Evolutionary conservation across 2,797 vertebrate species (phyloP).

Genomic region (Chaetophractus vellerosus): DNA sequence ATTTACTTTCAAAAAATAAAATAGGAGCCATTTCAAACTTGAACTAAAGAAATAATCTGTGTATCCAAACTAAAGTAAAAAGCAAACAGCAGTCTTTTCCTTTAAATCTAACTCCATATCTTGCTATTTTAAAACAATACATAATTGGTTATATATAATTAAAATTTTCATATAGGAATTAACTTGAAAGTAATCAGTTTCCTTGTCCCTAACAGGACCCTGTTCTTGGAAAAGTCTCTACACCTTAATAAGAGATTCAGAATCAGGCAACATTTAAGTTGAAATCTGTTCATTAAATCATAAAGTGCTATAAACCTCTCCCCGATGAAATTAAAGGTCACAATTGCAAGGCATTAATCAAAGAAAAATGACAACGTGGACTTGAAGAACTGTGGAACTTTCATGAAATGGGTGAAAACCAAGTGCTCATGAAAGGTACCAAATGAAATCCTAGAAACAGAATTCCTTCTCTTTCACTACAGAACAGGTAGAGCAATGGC

Average conservation of each 20-base stretch:
- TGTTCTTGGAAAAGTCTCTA: conserved; percentile 52
- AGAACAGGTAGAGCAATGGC: not conserved
- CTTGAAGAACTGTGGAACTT: not conserved
- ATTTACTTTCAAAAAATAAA: conserved; percentile 4
- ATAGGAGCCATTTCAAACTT: not conserved
- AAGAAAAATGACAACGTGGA: conserved; percentile 64
- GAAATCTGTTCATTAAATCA: conserved; percentile 66
- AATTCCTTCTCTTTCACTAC: not conserved
- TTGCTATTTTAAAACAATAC: conserved; percentile 37
- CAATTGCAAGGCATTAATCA: not conserved
- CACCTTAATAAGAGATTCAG: conserved; percentile 36
- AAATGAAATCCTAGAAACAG: not conserved
- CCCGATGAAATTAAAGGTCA: conserved; percentile 57
- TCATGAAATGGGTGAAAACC: not conserved
- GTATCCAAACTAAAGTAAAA: not conserved
- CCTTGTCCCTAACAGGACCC: conserved; percentile 14
- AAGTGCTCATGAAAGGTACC: not conserved
- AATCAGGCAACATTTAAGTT: conserved; percentile 56
- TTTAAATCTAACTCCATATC: not conserved
- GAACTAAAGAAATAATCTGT: not conserved
- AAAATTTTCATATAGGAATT: conserved; percentile 51
- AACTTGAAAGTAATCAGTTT: conserved; percentile 34
- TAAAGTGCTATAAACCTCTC: conserved; percentile 33
- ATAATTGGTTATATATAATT: conserved; percentile 3
- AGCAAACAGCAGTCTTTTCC: conserved; percentile 13